Percentiles rank a stretch among this genome's conserved stretches.
phyloP scores from a whole-genome alignment of 2,113 vertebrate genomes.

The Crotalus tigris region DNA sequence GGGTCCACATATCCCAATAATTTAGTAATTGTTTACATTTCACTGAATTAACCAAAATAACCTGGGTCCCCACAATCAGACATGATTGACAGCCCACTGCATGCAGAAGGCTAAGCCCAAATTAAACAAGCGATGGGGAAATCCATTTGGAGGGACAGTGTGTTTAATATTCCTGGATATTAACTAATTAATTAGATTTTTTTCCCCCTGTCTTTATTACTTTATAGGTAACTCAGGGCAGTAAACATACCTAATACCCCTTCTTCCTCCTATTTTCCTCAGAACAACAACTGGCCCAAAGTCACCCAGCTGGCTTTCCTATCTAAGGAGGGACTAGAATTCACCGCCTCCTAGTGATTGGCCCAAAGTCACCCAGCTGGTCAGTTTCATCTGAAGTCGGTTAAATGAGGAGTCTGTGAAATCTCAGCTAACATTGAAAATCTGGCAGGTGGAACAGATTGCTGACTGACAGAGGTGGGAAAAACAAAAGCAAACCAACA shows the following conservation, averaged over 20 bases:
- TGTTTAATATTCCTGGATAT: not conserved
- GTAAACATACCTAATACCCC: not conserved
- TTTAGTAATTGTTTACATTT: not conserved
- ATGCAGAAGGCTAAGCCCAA: not conserved
- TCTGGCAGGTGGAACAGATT: not conserved
- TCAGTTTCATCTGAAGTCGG: not conserved
- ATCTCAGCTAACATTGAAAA: not conserved
- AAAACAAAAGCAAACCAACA: not conserved
- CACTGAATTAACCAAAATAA: not conserved
- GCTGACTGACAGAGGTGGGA: not conserved
- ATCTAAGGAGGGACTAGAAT: too few relatives aligned
- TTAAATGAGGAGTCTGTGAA: not conserved
- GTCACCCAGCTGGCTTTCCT: too few relatives aligned
- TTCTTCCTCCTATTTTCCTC: not conserved
- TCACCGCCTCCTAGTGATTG: too few relatives aligned
- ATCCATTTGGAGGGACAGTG: not conserved
- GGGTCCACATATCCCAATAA: not conserved
- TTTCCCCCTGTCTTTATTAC: not conserved
- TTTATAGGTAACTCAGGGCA: not conserved
- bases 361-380: too few relatives aligned
- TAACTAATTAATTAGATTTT: not conserved
- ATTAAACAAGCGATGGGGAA: not conserved
- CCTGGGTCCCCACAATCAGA: not conserved
- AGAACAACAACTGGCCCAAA: not conserved
- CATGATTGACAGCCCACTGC: not conserved